Conservation (phyloP, 2,113 vertebrate species). For the Piprites chloris region DNA sequence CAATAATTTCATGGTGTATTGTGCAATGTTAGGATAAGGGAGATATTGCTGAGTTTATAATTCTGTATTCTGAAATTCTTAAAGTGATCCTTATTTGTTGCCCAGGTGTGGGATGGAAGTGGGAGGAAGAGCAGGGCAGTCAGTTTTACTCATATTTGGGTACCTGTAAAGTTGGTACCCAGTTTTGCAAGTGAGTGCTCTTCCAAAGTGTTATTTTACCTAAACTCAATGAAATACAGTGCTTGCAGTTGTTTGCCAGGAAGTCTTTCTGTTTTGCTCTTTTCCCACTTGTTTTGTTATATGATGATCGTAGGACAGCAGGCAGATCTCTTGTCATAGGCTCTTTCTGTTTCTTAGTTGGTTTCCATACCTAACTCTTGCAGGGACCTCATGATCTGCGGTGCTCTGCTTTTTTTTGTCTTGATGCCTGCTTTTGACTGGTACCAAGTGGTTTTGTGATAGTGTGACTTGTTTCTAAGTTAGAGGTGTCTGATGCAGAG, state of each 20-base stretch:
- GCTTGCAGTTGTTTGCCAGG: not conserved
- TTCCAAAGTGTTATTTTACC: not conserved
- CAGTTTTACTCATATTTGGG: not conserved
- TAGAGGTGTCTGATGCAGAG: not conserved
- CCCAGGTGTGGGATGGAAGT: not conserved
- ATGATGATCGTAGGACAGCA: not conserved
- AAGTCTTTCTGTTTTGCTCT: not conserved
- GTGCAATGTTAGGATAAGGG: not conserved
- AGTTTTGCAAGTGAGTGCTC: not conserved
- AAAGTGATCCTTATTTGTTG: not conserved
- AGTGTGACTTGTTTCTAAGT: not conserved
- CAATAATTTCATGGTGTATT: not conserved
- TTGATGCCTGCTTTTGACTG: not conserved
- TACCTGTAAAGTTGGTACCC: not conserved
- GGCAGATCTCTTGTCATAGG: not conserved
- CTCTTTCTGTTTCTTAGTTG: not conserved
- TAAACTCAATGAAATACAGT: not conserved
- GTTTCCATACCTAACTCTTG: accelerated
- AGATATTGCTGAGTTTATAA: not conserved
- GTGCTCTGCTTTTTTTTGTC: not conserved
- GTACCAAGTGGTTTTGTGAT: not conserved
- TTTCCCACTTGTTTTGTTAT: not conserved
- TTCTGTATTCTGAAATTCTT: not conserved
- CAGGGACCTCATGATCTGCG: not conserved
- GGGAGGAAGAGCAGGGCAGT: not conserved